Evolutionary conservation across 2,888 invertebrate species (phyloP).

Genomic region (Cremastinae sp.): DNA sequence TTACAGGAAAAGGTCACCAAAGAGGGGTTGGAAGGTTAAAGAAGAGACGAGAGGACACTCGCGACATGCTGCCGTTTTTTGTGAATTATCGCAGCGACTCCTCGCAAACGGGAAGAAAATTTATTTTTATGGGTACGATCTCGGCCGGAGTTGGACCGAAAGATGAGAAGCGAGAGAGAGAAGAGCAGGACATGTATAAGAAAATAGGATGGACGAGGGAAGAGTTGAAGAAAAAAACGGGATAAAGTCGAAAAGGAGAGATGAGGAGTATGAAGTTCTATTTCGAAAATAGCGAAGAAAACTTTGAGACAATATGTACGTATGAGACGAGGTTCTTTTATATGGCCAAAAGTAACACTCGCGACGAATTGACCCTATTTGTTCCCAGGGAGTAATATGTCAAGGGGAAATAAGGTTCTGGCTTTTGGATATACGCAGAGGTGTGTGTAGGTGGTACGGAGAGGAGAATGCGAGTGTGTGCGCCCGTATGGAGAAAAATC

Average conservation of each 20-base stretch:
- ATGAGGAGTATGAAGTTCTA: constrained; percentile 24
- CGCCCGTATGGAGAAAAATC: constrained; percentile 31
- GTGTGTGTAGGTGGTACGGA: no score
- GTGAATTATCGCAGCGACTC: constrained; percentile 77
- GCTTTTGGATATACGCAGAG: constrained; percentile 27
- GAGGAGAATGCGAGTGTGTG: constrained; percentile 1
- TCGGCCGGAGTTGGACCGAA: constrained; percentile 57
- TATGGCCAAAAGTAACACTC: constrained; percentile 48
- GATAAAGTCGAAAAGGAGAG: background rate
- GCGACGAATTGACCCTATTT: constrained; percentile 56
- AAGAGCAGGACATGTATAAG: no score
- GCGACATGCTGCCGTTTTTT: constrained; percentile 58
- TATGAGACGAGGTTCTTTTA: constrained; percentile 6
- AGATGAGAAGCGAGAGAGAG: constrained; percentile 68
- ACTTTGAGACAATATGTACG: constrained; percentile 19
- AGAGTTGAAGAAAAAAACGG: background rate
- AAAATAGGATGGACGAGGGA: constrained; percentile 26
- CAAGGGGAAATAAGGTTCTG: constrained; percentile 50
- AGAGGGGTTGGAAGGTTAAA: constrained; percentile 42
- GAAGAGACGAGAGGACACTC: constrained; percentile 40
- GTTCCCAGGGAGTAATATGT: constrained; percentile 56
- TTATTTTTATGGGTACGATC: constrained; percentile 79
- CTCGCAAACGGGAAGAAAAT: constrained; percentile 72
- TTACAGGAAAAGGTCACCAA: constrained; percentile 37
- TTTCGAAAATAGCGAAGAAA: constrained; percentile 48